Evolutionary conservation across 2,888 invertebrate genomes (phyloP).

Genomic region (Loripinus fragilis): DNA sequence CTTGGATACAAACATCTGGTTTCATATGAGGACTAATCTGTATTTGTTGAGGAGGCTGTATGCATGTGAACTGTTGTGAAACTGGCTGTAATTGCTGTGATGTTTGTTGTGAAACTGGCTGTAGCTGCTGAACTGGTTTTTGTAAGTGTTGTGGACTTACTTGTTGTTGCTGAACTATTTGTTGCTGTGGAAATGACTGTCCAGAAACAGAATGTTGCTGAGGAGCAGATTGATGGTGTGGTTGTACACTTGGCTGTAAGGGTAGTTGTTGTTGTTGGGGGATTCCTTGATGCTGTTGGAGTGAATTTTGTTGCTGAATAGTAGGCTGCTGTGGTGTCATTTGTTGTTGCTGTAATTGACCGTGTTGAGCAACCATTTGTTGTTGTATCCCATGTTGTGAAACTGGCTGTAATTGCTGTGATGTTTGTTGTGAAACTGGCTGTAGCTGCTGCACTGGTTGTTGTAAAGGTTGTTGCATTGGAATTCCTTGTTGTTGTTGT

Average conservation of each 20-base stretch:
- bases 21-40: not conserved
- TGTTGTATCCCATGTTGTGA: not conserved
- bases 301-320: not conserved
- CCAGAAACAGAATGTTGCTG: constrained; percentile 72
- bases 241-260: constrained; percentile 22
- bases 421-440: not conserved
- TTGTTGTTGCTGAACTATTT: constrained; percentile 10
- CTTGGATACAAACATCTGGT: not conserved
- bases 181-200: not conserved
- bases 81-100: constrained; percentile 19
- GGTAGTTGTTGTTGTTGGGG: constrained; percentile 45
- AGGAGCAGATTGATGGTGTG: constrained; percentile 56
- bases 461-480: constrained; percentile 18
- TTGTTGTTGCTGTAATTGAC: not conserved
- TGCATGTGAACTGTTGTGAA: constrained; percentile 4
- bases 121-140: constrained; percentile 33
- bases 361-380: not conserved
- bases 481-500: constrained; percentile 26
- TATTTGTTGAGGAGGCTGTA: constrained; percentile 2
- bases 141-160: not conserved
- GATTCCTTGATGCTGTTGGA: not conserved
- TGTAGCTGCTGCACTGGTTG: constrained; percentile 6
- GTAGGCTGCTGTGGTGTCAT: not conserved
- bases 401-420: not conserved
- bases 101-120: constrained; percentile 3